Conservation (phyloP, 2,113 vertebrate species). For the Tinamus guttatus region DNA sequence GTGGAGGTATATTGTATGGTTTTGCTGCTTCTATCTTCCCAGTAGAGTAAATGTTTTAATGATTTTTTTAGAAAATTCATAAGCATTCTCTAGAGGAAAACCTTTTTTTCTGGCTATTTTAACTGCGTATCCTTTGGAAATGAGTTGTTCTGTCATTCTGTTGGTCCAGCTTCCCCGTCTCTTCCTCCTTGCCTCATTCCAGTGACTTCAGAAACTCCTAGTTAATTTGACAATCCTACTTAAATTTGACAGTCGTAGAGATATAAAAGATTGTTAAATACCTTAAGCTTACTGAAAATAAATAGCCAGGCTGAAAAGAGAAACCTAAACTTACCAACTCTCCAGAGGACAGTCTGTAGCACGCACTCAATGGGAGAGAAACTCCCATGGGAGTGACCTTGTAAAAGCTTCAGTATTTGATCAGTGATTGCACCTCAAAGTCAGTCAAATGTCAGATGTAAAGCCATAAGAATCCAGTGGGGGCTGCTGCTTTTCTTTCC, state of each 20-base stretch:
- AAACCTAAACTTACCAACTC: conserved; percentile 19
- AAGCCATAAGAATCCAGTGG: not conserved
- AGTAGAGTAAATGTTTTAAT: not conserved
- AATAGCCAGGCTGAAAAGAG: not conserved
- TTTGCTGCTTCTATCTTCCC: not conserved
- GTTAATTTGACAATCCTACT: not conserved
- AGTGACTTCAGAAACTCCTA: not conserved
- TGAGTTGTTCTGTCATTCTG: not conserved
- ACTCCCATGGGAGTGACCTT: not conserved
- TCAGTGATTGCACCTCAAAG: conserved; percentile 23
- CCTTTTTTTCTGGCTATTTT: not conserved
- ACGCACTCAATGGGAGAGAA: not conserved
- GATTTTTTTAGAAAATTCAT: no score
- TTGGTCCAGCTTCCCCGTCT: not conserved
- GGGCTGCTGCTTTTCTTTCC: not conserved
- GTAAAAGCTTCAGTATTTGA: conserved; percentile 36
- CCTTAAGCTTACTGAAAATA: not conserved
- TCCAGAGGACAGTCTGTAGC: not conserved
- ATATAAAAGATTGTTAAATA: not conserved
- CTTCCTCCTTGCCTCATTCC: not conserved
- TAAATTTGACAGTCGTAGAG: not conserved
- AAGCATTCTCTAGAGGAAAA: not conserved
- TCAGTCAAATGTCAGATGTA: conserved; percentile 29
- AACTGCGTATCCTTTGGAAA: not conserved
- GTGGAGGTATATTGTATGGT: not conserved